Conservation (phyloP, 2,113 vertebrate species). For the Pseudolaguvia tuberculata region DNA sequence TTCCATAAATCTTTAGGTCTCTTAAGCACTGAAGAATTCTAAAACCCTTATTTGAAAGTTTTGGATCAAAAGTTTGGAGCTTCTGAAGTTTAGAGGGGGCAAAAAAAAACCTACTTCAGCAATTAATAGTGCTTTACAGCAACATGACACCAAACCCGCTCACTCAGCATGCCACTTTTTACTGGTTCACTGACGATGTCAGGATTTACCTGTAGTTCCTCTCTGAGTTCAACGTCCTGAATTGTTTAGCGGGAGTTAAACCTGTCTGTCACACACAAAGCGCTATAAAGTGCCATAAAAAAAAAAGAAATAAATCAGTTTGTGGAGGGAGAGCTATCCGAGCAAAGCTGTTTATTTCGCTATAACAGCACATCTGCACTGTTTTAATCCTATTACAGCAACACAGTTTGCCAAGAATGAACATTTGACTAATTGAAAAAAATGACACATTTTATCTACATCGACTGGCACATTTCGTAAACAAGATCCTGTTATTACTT, state of each 20-base stretch:
- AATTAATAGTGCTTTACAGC: conserved; percentile 57
- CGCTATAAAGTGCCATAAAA: neutral
- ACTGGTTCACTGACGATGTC: conserved; percentile 16
- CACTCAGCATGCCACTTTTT: conserved; percentile 21
- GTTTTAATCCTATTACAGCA: neutral
- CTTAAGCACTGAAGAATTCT: neutral
- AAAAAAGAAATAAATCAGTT: neutral
- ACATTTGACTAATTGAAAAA: neutral
- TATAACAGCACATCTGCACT: neutral
- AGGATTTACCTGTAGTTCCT: neutral
- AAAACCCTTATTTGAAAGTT: conserved; percentile 16
- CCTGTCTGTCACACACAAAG: neutral
- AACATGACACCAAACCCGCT: conserved; percentile 6
- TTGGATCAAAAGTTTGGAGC: conserved; percentile 37
- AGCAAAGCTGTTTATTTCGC: neutral
- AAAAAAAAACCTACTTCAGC: conserved; percentile 59
- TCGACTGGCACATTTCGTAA: neutral
- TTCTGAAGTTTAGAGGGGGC: conserved; percentile 49
- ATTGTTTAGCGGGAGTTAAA: neutral
- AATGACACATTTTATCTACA: neutral
- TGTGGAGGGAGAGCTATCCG: neutral
- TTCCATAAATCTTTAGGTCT: conserved; percentile 8
- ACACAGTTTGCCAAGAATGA: neutral
- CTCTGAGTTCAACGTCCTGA: neutral
- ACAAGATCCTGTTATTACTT: neutral